phyloP scores from a whole-genome alignment of 2,888 invertebrate species.

The Monoplex corrugatus region DNA sequence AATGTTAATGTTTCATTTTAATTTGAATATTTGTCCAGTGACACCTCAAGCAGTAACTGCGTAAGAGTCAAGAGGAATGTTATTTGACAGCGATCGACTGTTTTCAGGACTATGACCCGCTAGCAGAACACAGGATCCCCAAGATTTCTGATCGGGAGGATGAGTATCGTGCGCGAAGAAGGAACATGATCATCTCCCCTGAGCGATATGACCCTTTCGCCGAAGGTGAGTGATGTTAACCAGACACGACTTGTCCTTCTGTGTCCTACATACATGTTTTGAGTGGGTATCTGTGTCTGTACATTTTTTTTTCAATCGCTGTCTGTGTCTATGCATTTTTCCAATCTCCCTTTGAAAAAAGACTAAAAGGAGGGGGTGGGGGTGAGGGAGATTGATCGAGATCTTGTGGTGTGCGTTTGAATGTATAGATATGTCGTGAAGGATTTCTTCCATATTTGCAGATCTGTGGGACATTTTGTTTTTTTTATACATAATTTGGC shows the following conservation, averaged over 20 bases:
- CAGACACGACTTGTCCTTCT: not conserved
- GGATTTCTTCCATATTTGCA: too few species aligned
- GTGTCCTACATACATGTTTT: not conserved
- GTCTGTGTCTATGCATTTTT: not conserved
- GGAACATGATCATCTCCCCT: constrained; percentile 94
- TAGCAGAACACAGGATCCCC: constrained; percentile 86
- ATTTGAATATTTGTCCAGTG: too few species aligned
- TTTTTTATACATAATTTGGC: too few species aligned
- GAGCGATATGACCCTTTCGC: constrained; percentile 98
- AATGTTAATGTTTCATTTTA: too few species aligned
- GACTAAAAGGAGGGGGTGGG: too few species aligned
- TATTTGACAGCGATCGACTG: too few species aligned
- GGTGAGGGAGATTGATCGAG: too few species aligned
- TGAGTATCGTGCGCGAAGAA: constrained; percentile 94
- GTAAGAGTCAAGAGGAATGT: too few species aligned
- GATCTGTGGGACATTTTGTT: too few species aligned
- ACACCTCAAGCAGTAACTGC: too few species aligned
- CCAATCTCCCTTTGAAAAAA: not conserved
- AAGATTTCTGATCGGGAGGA: constrained; percentile 98
- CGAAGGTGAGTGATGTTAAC: constrained; percentile 88
- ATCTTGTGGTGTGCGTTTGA: too few species aligned
- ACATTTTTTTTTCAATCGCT: not conserved
- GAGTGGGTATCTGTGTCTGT: not conserved
- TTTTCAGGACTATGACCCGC: constrained; percentile 80
- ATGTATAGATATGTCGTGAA: too few species aligned